Evolutionary conservation across 1,140 invertebrate species (phyloP).

Genomic region (Cydia splendana): DNA sequence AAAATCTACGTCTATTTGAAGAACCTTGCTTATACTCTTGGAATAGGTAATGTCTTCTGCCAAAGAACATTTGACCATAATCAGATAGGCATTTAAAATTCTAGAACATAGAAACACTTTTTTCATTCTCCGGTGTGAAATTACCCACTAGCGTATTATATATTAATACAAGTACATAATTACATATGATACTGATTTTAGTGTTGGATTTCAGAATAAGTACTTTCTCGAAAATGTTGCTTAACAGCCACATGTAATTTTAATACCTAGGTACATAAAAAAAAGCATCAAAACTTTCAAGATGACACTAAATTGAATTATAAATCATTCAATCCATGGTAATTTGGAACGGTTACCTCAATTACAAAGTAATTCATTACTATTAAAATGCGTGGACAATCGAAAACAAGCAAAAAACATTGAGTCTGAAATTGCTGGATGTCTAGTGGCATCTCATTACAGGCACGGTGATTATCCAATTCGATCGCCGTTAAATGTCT

Average conservation of each 20-base stretch:
- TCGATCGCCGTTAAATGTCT: slow-evolving; percentile 58
- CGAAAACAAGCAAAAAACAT: slow-evolving; percentile 52
- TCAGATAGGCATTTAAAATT: too few relatives aligned
- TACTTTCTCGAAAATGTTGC: not conserved
- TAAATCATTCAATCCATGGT: slow-evolving; percentile 34
- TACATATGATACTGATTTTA: too few relatives aligned
- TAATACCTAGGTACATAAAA: too few relatives aligned
- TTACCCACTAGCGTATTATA: too few relatives aligned
- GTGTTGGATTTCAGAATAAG: not conserved
- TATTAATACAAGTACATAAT: too few relatives aligned
- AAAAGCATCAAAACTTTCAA: not conserved
- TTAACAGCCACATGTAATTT: not conserved
- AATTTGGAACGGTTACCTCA: slow-evolving; percentile 39
- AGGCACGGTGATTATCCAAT: slow-evolving; percentile 62
- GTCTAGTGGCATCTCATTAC: slow-evolving; percentile 56
- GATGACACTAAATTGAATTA: slow-evolving; percentile 6
- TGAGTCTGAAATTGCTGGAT: slow-evolving; percentile 50
- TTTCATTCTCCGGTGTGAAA: too few relatives aligned
- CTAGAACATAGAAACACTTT: too few relatives aligned
- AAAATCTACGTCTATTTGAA: too few relatives aligned
- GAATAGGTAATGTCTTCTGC: too few relatives aligned
- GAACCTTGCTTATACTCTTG: too few relatives aligned
- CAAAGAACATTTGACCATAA: too few relatives aligned
- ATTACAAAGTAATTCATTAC: slow-evolving; percentile 32
- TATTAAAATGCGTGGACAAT: slow-evolving; percentile 43